Evolutionary conservation across 2,113 vertebrate species (phyloP).

Genomic region (Silurus glanis): DNA sequence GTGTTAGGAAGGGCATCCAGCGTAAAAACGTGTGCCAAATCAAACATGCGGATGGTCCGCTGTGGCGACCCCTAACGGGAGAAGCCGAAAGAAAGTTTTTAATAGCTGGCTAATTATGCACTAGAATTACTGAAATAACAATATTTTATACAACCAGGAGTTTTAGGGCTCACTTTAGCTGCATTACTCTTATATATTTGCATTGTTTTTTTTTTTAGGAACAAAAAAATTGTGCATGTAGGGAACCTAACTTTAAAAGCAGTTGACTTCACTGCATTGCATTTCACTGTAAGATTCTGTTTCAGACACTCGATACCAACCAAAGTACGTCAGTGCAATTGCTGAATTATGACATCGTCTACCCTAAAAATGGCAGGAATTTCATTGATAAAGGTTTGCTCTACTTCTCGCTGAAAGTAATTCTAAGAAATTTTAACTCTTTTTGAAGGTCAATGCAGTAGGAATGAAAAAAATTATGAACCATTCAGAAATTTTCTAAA

Average conservation of each 20-base stretch:
- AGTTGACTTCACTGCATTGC: not conserved
- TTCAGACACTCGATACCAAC: not conserved
- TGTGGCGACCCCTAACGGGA: no score
- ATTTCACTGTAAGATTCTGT: not conserved
- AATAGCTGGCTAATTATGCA: not conserved
- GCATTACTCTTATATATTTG: not conserved
- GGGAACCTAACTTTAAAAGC: not conserved
- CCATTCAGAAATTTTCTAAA: not conserved
- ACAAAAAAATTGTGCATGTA: not conserved
- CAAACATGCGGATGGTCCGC: no score
- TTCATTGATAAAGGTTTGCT: not conserved
- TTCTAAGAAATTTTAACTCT: not conserved
- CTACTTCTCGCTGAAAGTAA: not conserved
- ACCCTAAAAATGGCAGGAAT: not conserved
- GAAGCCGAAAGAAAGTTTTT: no score
- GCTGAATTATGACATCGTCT: not conserved
- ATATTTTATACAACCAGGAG: not conserved
- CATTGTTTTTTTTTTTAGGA: not conserved
- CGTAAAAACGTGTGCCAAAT: no score
- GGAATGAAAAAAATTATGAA: not conserved
- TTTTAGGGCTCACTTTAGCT: not conserved
- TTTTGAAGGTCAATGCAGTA: not conserved
- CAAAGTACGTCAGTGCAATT: not conserved
- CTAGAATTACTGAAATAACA: not conserved
- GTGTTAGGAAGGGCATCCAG: no score